Percentiles rank a stretch among this genome's conserved stretches.
Evolutionary conservation across 2,888 invertebrate genomes (phyloP).

Genomic region (Steinernema scapterisci): DNA sequence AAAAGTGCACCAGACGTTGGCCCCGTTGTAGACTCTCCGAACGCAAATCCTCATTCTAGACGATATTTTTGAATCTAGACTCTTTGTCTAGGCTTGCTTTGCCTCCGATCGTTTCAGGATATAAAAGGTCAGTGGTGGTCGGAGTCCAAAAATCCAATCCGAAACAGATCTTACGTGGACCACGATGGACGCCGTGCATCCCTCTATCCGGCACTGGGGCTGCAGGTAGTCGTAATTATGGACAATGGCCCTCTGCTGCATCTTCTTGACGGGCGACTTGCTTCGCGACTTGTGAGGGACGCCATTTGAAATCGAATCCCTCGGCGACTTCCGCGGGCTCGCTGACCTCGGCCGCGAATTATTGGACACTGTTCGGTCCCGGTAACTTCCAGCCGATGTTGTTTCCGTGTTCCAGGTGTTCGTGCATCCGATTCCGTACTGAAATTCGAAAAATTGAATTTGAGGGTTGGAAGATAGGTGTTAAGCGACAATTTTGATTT

Average conservation of each 20-base stretch:
- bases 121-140: no score
- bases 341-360: conserved; percentile 38
- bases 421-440: conserved; percentile 29
- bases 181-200: conserved; percentile 61
- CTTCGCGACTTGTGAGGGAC: conserved; percentile 34
- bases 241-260: conserved; percentile 37
- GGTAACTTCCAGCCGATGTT: conserved; percentile 12
- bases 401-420: conserved; percentile 30
- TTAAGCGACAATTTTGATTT: conserved; percentile 8
- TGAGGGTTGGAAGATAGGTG: not conserved
- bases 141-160: no score
- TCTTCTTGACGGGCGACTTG: conserved; percentile 14
- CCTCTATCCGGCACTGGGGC: conserved; percentile 64
- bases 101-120: no score
- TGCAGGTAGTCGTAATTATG: conserved; percentile 63
- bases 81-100: no score
- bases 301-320: conserved; percentile 35
- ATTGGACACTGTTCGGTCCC: conserved; percentile 13
- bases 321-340: conserved; percentile 39
- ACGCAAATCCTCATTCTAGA: no score
- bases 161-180: conserved; percentile 62
- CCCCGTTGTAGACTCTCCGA: no score
- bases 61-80: no score
- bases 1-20: no score
- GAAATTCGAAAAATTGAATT: not conserved